Evolutionary conservation across 2,797 vertebrate species (phyloP).

Genomic region (Enteromius thamalakanensis): DNA sequence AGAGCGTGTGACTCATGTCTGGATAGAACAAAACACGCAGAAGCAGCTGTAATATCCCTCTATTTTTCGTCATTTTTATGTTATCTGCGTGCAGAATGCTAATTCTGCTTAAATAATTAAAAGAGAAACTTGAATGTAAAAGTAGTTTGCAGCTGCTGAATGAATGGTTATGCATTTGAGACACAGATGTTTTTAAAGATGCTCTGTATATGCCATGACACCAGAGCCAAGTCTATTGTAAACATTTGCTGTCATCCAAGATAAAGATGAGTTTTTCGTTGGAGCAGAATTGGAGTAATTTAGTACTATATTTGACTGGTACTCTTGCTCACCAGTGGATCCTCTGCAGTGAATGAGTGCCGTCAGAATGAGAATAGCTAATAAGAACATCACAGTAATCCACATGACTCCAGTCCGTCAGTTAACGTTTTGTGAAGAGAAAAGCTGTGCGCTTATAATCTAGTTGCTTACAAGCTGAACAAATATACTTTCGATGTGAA

Average conservation of each 20-base stretch:
- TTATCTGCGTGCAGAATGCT: neutral
- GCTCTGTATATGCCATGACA: neutral
- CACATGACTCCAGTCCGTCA: neutral
- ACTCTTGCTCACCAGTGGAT: neutral
- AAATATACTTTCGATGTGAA: neutral
- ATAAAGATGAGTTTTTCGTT: neutral
- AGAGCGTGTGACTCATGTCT: conserved; percentile 22
- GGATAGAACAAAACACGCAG: conserved; percentile 1
- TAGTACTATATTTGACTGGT: neutral
- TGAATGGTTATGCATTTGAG: neutral
- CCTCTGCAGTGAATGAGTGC: neutral
- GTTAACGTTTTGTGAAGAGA: neutral
- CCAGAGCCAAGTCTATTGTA: conserved; percentile 1
- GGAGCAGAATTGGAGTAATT: neutral
- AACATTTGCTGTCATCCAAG: neutral
- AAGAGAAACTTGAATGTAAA: neutral
- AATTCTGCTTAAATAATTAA: neutral
- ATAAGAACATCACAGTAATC: neutral
- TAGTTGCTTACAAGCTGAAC: neutral
- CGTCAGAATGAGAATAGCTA: neutral
- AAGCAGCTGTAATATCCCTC: neutral
- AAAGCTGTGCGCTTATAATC: neutral
- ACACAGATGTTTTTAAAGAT: neutral
- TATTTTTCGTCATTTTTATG: neutral
- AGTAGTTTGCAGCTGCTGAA: neutral